Evolutionary conservation across 2,888 invertebrate species (phyloP), one percentile per base, ranked within the genome.

Genomic region (Agonopterix subpropinquella): DNA sequence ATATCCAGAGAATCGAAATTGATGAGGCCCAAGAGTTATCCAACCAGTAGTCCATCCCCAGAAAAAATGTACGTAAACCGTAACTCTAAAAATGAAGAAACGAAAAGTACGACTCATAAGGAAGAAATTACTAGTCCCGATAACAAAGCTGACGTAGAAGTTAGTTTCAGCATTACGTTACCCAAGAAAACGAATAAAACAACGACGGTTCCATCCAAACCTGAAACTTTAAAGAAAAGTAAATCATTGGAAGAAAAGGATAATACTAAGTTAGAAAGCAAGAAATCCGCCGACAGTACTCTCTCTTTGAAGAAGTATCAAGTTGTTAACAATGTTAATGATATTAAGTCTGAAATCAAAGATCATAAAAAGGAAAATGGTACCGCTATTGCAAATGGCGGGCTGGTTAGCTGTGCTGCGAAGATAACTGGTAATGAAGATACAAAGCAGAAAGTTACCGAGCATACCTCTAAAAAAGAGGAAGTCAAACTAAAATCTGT

Each of bases 11-110:
- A 89, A 64, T 88, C 89, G 1, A 84, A 79, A 61, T 68, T 91
- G 44, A 76, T 89, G 50, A 80, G 91, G 28, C 91, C 91, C 11
- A 91, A 91, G 62, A 91, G 91, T 68, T 92, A 91, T 65, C 92
- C 91, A n/a, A 81, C 81, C 5, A 77, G 79, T 58, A 83, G 77
- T 58, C 79, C 82, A 13, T 81, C 82, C 7, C 85, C 85, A 18
- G 87, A 88, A 62, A 88, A 87, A 66, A 66, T 76, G 15, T 80
- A 75, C 55, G 50, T 76, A 36, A 72, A 56, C 55, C 77, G 78
- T 39, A 73, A 61, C 47, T 48, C 58, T 44, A 76, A 75, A 56
- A 77, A 69, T 54, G 76, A 80, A 44, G 77, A 80, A 47, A 39
- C 52, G 44, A 68, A 70, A 57, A 64, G 54, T 10, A 62, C 65